These are phyloP conservation scores for Sardina pilchardus DNA, from an alignment of 2,113 vertebrate species.

Conservation along the genomic window DNA sequence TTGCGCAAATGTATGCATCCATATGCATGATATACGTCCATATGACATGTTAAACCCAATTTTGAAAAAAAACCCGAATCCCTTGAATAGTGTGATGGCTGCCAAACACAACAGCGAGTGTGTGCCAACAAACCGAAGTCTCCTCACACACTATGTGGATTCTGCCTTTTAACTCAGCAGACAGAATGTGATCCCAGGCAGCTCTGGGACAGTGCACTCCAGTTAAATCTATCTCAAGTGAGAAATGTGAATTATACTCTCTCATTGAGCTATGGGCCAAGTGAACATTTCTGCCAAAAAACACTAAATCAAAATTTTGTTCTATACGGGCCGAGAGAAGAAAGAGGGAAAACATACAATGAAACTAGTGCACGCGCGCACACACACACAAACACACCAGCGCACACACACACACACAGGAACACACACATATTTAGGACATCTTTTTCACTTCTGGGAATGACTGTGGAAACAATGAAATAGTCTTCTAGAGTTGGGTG, in stretches of 20 bases:
- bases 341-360: slow-evolving; percentile 4
- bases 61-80: slow-evolving; percentile 49
- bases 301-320: slow-evolving; percentile 31
- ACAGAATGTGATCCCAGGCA: slow-evolving; percentile 62
- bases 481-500: slow-evolving; percentile 49
- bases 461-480: slow-evolving; percentile 52
- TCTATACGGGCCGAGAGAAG: slow-evolving; percentile 16
- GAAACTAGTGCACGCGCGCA: neutral
- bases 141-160: slow-evolving; percentile 49
- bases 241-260: slow-evolving; percentile 69
- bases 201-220: slow-evolving; percentile 64
- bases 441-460: slow-evolving; percentile 60
- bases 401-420: neutral
- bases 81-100: slow-evolving; percentile 53
- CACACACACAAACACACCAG: neutral
- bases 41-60: neutral
- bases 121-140: slow-evolving; percentile 59
- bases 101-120: slow-evolving; percentile 66
- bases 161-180: slow-evolving; percentile 60
- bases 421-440: neutral
- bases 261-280: slow-evolving; percentile 64
- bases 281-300: slow-evolving; percentile 59
- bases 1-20: neutral
- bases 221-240: slow-evolving; percentile 63
- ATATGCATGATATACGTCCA: neutral